These are phyloP conservation scores for Orthonevra nobilis DNA, from an alignment of 2,888 invertebrate genomes.

Conservation along the genomic window DNA sequence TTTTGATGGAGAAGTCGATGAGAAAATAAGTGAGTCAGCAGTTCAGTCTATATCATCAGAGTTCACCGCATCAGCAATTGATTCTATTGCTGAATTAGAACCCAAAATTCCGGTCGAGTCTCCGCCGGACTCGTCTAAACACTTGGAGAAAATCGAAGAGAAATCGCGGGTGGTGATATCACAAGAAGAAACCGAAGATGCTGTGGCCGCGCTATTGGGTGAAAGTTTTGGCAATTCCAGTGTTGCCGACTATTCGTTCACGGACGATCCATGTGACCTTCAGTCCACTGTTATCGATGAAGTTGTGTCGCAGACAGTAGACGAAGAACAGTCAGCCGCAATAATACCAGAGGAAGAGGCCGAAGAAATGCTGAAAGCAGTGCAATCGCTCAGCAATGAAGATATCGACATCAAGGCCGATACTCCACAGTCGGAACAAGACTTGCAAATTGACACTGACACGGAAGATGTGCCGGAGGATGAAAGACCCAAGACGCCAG, in stretches of 20 bases:
- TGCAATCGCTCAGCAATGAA: constrained; percentile 88
- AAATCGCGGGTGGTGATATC: constrained; percentile 91
- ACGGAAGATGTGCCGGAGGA: constrained; percentile 87
- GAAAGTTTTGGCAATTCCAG: constrained; percentile 89
- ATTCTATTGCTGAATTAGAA: constrained; percentile 77
- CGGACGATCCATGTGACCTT: constrained; percentile 75
- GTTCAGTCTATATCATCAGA: constrained; percentile 88
- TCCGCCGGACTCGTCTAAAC: constrained; percentile 78
- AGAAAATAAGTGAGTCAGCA: constrained; percentile 88
- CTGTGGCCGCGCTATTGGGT: constrained; percentile 92
- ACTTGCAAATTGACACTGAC: constrained; percentile 92
- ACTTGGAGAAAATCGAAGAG: constrained; percentile 84
- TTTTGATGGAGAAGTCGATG: constrained; percentile 85
- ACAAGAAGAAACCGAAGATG: constrained; percentile 95
- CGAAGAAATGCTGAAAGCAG: constrained; percentile 91
- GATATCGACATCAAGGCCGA: constrained; percentile 89
- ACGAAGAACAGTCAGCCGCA: constrained; percentile 72
- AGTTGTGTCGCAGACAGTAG: constrained; percentile 80
- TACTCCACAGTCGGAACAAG: constrained; percentile 91
- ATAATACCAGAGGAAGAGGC: constrained; percentile 86
- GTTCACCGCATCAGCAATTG: constrained; percentile 79
- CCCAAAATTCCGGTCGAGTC: constrained; percentile 79
- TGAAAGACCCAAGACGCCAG: constrained; percentile 81
- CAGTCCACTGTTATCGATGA: constrained; percentile 78
- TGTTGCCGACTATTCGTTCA: constrained; percentile 79